Percentiles rank a stretch among this genome's conserved stretches.
Conservation (phyloP, 2,113 vertebrate species). For the Crypturellus undulatus region DNA sequence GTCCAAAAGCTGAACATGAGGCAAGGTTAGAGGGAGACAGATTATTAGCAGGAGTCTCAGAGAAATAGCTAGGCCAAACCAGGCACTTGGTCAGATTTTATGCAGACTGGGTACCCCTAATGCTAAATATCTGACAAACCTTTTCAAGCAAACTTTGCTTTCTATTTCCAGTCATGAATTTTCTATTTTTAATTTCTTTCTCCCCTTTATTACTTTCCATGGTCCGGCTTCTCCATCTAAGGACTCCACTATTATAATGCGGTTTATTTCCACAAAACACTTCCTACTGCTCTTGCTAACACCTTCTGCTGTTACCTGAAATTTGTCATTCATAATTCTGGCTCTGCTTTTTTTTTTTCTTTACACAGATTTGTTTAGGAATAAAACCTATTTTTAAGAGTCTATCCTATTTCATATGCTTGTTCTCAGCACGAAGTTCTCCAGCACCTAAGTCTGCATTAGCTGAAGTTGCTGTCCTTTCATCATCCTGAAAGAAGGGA, state of each 20-base stretch:
- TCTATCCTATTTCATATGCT: neutral
- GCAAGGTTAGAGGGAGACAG: neutral
- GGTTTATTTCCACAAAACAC: neutral
- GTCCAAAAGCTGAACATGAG: neutral
- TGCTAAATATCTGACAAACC: neutral
- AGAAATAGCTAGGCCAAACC: neutral
- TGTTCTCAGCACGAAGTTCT: neutral
- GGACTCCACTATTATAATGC: neutral
- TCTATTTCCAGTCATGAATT: neutral
- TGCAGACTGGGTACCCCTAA: neutral
- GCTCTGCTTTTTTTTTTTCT: neutral
- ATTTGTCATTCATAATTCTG: neutral
- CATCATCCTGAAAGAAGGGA: neutral
- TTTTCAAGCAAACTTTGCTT: neutral
- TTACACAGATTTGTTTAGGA: neutral
- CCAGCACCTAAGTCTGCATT: neutral
- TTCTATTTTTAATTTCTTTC: neutral
- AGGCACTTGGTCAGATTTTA: neutral
- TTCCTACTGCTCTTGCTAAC: neutral
- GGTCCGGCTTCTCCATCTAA: neutral
- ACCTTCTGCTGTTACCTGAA: neutral
- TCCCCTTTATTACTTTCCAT: neutral
- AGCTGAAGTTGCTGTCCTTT: neutral
- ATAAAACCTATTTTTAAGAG: neutral
- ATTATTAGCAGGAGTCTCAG: neutral